Conservation (phyloP, 2,888 invertebrate species). For the Sclerodermus sp. region DNA sequence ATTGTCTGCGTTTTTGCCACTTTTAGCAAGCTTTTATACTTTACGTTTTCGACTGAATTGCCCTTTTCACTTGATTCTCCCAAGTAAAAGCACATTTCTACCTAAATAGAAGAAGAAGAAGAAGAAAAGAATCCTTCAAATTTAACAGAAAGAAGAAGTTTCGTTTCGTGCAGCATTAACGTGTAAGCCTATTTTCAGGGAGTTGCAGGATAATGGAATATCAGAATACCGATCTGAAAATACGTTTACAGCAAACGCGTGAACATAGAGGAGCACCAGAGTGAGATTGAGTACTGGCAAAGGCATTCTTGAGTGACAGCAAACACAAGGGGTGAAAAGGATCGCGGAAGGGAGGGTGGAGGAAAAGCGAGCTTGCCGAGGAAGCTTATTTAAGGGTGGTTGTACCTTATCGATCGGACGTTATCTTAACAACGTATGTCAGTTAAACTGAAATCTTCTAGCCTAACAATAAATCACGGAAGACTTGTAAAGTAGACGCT, state of each 20-base stretch:
- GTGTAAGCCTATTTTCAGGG: too few species aligned
- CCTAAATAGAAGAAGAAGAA: background rate
- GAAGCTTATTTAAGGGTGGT: constrained; percentile 28
- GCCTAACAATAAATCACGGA: background rate
- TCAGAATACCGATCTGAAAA: too few species aligned
- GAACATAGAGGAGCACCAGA: background rate
- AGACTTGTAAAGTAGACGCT: background rate
- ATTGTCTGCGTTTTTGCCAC: background rate
- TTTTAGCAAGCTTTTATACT: too few species aligned
- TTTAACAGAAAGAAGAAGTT: too few species aligned
- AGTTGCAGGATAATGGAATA: too few species aligned
- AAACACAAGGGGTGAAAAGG: constrained; percentile 27
- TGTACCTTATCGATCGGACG: constrained; percentile 22
- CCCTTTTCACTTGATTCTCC: background rate
- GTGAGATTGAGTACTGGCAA: constrained; percentile 23
- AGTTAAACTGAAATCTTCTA: too few species aligned
- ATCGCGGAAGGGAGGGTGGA: constrained; percentile 13
- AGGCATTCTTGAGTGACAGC: constrained; percentile 25
- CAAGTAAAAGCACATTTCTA: background rate
- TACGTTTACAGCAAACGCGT: too few species aligned
- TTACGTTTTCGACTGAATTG: background rate
- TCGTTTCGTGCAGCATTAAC: too few species aligned
- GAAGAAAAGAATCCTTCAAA: too few species aligned
- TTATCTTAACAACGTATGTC: background rate
- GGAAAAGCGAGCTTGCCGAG: constrained; percentile 17